Percentiles rank a stretch among this genome's conserved stretches.
Conservation (phyloP, 1,140 invertebrate genomes). For the Acromyrmex echinatior region DNA sequence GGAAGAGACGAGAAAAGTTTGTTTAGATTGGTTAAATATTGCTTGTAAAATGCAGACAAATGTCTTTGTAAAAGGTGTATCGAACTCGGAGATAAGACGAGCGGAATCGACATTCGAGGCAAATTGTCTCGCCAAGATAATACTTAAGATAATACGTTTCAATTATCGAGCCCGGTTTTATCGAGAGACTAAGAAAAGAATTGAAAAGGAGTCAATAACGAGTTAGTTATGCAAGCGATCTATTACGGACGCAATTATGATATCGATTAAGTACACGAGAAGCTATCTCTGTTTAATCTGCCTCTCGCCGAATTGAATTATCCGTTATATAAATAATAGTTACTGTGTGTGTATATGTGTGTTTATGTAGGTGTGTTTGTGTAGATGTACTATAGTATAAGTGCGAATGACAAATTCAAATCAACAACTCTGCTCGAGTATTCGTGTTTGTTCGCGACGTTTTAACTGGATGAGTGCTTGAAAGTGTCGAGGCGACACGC, state of each 20-base stretch:
- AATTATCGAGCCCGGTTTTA: neutral
- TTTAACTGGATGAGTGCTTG: conserved; percentile 18
- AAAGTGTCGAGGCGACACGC: neutral
- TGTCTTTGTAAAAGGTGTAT: neutral
- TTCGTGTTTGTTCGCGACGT: conserved; percentile 9
- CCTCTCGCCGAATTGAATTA: conserved; percentile 10
- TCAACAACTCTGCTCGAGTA: conserved; percentile 18
- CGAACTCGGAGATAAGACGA: neutral
- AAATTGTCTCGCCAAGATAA: conserved; percentile 20
- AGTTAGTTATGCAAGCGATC: conserved; percentile 19
- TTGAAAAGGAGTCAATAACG: conserved; percentile 29
- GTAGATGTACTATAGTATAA: too few relatives aligned
- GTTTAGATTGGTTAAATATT: neutral
- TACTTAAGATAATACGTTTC: conserved; percentile 2
- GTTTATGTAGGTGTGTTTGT: neutral
- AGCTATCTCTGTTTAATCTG: neutral
- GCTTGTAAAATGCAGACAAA: neutral
- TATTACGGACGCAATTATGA: conserved; percentile 26
- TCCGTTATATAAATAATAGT: neutral
- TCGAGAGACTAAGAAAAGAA: neutral
- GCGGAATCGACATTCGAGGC: neutral
- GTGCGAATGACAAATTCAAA: conserved; percentile 23
- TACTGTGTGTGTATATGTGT: neutral
- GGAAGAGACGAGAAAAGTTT: neutral
- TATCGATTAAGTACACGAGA: neutral